Evolutionary conservation across 2,888 invertebrate species (phyloP).

Genomic region (Octodonta nipae): DNA sequence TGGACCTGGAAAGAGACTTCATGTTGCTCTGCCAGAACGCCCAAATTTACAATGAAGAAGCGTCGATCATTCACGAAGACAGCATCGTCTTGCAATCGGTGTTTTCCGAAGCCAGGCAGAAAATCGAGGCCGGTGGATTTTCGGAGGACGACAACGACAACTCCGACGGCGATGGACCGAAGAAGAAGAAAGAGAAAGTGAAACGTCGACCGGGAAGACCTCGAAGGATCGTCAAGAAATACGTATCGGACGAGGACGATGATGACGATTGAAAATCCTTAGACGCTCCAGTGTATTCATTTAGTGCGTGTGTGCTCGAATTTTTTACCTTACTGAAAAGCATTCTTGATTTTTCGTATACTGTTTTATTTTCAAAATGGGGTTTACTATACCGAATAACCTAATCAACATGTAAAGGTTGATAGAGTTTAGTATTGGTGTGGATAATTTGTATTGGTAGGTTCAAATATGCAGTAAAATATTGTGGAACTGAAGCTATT

Average conservation of each 20-base stretch:
- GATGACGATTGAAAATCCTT: constrained; percentile 34
- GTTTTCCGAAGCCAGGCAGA: constrained; percentile 52
- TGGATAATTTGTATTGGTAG: too few species aligned
- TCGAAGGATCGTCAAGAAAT: constrained; percentile 5
- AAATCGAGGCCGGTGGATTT: constrained; percentile 41
- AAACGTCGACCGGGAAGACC: constrained; percentile 8
- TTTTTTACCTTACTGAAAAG: too few species aligned
- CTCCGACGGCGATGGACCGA: constrained; percentile 33
- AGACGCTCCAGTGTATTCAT: too few species aligned
- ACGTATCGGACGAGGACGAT: constrained; percentile 42
- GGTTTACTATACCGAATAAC: too few species aligned
- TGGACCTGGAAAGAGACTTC: constrained; percentile 81
- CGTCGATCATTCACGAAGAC: constrained; percentile 89
- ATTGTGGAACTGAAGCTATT: too few species aligned
- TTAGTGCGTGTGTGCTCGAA: neutral
- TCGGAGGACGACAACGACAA: constrained; percentile 37
- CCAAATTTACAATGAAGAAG: constrained; percentile 92
- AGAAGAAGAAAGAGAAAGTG: constrained; percentile 3
- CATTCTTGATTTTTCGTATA: too few species aligned
- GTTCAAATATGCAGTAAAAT: too few species aligned
- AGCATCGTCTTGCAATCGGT: constrained; percentile 85
- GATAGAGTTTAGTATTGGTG: too few species aligned
- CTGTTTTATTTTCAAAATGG: too few species aligned
- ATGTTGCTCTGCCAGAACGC: constrained; percentile 92
- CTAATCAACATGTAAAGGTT: too few species aligned